These are phyloP conservation scores for Passerculus sandwichensis DNA, from an alignment of 2,797 vertebrate genomes.

Conservation along the genomic window DNA sequence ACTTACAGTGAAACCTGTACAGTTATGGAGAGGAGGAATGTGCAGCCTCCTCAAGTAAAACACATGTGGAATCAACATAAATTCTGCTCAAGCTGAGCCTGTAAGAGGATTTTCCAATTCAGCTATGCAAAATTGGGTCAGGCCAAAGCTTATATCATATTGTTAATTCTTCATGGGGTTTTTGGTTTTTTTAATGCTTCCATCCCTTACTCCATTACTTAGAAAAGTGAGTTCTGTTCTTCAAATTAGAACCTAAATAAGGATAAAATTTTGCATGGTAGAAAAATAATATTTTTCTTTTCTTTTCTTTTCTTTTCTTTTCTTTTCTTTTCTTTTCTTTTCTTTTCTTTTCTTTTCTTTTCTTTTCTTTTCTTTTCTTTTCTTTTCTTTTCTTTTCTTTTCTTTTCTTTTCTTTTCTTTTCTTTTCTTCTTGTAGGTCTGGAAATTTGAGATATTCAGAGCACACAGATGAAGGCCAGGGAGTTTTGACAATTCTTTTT, in stretches of 20 bases:
- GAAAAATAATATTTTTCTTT: neutral
- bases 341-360: neutral
- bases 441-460: neutral
- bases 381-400: neutral
- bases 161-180: neutral
- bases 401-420: neutral
- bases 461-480: neutral
- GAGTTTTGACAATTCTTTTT: neutral
- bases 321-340: neutral
- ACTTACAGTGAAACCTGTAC: neutral
- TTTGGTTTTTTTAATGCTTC: neutral
- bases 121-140: neutral
- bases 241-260: neutral
- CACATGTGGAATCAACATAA: neutral
- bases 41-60: neutral
- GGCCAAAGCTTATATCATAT: neutral
- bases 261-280: neutral
- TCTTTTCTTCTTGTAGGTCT: neutral
- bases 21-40: neutral
- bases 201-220: neutral
- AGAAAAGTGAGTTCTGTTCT: neutral
- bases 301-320: neutral
- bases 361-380: neutral
- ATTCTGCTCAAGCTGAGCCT: neutral
- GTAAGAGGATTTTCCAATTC: neutral